Evolutionary conservation across 2,888 invertebrate genomes (phyloP).

Genomic region (Drosophila basisetae): DNA sequence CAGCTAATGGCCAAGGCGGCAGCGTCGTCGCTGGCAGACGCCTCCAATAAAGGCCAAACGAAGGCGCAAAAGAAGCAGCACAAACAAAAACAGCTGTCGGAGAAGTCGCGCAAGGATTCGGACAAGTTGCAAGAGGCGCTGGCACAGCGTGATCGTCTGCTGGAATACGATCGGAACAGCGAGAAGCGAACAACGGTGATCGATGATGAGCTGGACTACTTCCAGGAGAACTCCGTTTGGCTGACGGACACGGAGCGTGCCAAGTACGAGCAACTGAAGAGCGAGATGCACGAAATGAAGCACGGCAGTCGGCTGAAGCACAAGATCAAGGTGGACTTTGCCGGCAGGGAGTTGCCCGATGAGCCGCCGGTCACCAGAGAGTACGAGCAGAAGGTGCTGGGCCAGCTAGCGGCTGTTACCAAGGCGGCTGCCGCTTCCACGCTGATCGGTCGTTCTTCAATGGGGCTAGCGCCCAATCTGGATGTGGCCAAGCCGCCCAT

Average conservation of each 20-base stretch:
- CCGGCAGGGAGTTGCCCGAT: slow-evolving; percentile 87
- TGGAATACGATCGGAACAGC: slow-evolving; percentile 94
- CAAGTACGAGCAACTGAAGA: slow-evolving; percentile 89
- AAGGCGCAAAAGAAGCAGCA: slow-evolving; percentile 25
- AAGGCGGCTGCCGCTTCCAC: slow-evolving; percentile 37
- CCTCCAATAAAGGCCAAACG: slow-evolving; percentile 85
- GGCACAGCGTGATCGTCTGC: slow-evolving; percentile 91
- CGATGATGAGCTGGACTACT: slow-evolving; percentile 98
- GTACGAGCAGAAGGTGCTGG: slow-evolving; percentile 84
- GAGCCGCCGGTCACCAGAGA: slow-evolving; percentile 84
- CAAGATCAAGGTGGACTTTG: slow-evolving; percentile 92
- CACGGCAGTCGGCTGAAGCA: slow-evolving; percentile 89
- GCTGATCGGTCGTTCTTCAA: slow-evolving; percentile 63
- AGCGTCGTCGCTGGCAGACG: slow-evolving; percentile 45
- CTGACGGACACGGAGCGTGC: slow-evolving; percentile 90
- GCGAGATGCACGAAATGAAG: slow-evolving; percentile 89
- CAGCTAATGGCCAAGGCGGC: slow-evolving; percentile 86
- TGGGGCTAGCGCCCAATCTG: slow-evolving; percentile 60
- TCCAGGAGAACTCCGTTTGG: slow-evolving; percentile 92
- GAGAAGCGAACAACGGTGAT: slow-evolving; percentile 85
- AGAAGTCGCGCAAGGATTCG: slow-evolving; percentile 86
- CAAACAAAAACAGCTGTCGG: slow-evolving; percentile 10
- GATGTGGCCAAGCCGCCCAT: slow-evolving; percentile 69
- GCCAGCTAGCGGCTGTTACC: slow-evolving; percentile 83
- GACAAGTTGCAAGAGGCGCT: slow-evolving; percentile 91